Conservation (phyloP, 2,113 vertebrate genomes). For the Okapia johnstoni region DNA sequence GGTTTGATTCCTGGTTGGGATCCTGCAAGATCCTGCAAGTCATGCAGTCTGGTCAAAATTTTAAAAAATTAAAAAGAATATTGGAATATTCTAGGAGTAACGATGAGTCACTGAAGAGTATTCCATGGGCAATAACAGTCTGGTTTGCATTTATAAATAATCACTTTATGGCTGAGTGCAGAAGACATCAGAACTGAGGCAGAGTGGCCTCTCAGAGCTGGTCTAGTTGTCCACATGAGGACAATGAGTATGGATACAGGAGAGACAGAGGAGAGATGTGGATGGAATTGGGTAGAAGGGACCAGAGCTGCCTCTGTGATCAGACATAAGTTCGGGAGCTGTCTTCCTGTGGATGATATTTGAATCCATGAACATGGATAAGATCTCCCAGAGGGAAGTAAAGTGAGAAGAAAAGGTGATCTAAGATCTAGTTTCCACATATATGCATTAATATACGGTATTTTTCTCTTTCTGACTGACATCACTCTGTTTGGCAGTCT, state of each 20-base stretch:
- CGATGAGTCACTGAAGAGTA: not conserved
- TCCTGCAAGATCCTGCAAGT: not conserved
- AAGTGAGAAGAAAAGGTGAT: not conserved
- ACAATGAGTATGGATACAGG: not conserved
- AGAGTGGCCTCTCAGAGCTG: not conserved
- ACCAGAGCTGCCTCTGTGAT: rapidly evolving
- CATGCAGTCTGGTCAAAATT: not conserved
- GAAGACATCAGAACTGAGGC: not conserved
- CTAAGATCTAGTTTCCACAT: not conserved
- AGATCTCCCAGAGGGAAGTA: not conserved
- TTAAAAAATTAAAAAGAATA: not conserved
- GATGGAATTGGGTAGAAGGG: rapidly evolving
- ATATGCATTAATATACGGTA: not conserved
- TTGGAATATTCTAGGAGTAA: not conserved
- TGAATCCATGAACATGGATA: rapidly evolving
- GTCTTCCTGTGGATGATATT: not conserved
- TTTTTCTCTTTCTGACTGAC: not conserved
- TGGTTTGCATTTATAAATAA: not conserved
- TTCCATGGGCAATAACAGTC: not conserved
- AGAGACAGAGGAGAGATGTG: not conserved
- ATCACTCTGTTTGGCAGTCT: not conserved
- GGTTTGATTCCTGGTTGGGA: not conserved
- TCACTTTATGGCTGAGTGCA: not conserved
- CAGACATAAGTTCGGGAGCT: not conserved
- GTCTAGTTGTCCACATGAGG: not conserved